Evolutionary conservation across 2,888 invertebrate genomes (phyloP).

Genomic region (Cremastinae sp.): DNA sequence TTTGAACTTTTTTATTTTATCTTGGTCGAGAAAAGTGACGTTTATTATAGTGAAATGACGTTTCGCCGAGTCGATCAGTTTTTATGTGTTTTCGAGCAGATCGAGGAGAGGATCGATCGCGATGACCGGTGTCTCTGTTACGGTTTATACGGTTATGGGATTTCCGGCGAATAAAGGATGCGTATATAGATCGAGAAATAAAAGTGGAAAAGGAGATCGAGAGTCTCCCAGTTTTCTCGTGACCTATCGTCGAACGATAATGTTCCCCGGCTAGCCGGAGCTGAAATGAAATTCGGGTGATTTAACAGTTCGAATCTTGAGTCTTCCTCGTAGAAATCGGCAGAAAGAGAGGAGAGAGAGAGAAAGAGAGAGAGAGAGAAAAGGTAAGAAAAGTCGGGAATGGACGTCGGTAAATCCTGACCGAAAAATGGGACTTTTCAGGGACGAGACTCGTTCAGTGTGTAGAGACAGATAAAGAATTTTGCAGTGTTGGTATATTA

Average conservation of each 20-base stretch:
- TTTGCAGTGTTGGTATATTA: not conserved
- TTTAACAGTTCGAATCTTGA: constrained; percentile 74
- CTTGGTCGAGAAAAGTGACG: not conserved
- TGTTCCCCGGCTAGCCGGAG: constrained; percentile 67
- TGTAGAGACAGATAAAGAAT: constrained; percentile 11
- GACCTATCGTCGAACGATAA: constrained; percentile 71
- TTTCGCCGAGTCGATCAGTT: constrained; percentile 33
- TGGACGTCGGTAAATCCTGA: constrained; percentile 69
- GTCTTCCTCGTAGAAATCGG: constrained; percentile 65
- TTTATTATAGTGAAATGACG: not conserved
- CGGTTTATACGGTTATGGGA: constrained; percentile 49
- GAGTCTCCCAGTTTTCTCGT: constrained; percentile 52
- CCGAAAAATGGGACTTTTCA: constrained; percentile 68
- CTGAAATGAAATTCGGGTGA: constrained; percentile 77
- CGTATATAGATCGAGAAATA: constrained; percentile 11
- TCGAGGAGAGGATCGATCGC: constrained; percentile 49
- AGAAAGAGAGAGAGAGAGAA: not conserved
- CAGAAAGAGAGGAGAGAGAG: constrained; percentile 48
- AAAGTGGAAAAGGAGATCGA: constrained; percentile 13
- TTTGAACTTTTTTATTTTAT: not conserved
- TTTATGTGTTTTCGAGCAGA: constrained; percentile 32
- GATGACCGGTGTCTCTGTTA: constrained; percentile 35
- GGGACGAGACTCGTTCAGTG: constrained; percentile 1
- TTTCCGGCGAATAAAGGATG: constrained; percentile 35
- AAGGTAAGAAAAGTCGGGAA: constrained; percentile 57